Evolutionary conservation across 2,113 vertebrate genomes (phyloP).

Genomic region (Coptodon bakossiorum): DNA sequence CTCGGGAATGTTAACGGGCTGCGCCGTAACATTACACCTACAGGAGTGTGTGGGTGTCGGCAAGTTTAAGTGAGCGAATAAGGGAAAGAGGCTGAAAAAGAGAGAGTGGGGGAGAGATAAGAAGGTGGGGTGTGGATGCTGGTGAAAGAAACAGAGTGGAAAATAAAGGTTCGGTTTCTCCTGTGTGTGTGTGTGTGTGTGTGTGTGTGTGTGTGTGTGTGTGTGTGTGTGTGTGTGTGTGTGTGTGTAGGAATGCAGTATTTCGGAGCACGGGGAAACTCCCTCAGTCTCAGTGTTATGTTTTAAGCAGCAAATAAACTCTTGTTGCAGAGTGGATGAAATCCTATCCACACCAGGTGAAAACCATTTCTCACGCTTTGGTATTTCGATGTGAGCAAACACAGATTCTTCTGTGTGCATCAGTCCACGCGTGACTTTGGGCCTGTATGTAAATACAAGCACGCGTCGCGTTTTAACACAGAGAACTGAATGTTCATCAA

Average conservation of each 20-base stretch:
- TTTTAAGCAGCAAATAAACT: constrained; percentile 55
- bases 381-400: neutral
- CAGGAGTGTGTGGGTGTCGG: constrained; percentile 33
- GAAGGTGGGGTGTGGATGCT: neutral
- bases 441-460: neutral
- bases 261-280: constrained; percentile 8
- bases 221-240: neutral
- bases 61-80: neutral
- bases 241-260: constrained; percentile 18
- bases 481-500: neutral
- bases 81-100: neutral
- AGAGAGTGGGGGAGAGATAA: neutral
- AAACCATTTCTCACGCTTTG: constrained; percentile 41
- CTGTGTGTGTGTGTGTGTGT: neutral
- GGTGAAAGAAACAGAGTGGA: neutral
- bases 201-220: neutral
- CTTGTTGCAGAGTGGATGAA: constrained; percentile 30
- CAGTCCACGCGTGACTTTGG: neutral
- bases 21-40: constrained; percentile 43
- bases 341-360: constrained; percentile 57
- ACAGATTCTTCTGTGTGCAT: neutral
- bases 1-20: constrained; percentile 52
- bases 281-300: constrained; percentile 25
- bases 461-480: neutral
- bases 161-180: neutral